Base-by-base conservation (phyloP, 1,140 invertebrate species). In the Orussus abietinus region DNA sequence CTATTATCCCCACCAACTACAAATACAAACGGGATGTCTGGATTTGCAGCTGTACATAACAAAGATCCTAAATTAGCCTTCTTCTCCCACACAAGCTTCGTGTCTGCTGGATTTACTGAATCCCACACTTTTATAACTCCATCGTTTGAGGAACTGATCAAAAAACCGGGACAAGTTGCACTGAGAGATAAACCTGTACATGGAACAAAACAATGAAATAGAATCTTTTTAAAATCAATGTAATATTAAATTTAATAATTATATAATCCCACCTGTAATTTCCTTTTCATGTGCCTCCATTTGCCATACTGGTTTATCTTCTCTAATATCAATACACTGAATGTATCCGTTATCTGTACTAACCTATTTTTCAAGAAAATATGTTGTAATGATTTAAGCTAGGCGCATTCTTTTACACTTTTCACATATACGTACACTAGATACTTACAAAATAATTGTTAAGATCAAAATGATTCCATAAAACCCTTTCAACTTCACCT, bases 401-500 rank as follows among this genome's bases (percentile, higher is more conserved):
- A n/a, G n/a, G n/a, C n/a, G n/a, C n/a, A n/a, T n/a, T n/a, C n/a
- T n/a, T n/a, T n/a, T n/a, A n/a, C n/a, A n/a, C n/a, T n/a, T n/a
- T n/a, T n/a, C n/a, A 74, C 51, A 56, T 55, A 44, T 66, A 56
- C 6, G 38, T 55, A 38, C 62, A 49, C 1, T 44, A 50, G 4
- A 7, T 34, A 77, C 80, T 75, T 64, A 87, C 88, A 59, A 85
- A 80, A 59, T 84, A 90, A 51, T 80, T 78, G 61, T 83, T 83
- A 3, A 85, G 77, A 56, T 86, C 79, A 43, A 79, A 78, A 37
- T 74, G 70, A 74, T 95, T 85, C 94, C 94, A 98, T 0, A 80
- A 44, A n/a, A 93, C 80, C 50, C 82, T 82, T 74, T 97, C 94
- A 19, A 95, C 83, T 77, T 97, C 93, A 12, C 83, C 85, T 18